These are phyloP conservation scores for Drosophila robusta DNA, from an alignment of 2,888 invertebrate species.

Conservation along the genomic window DNA sequence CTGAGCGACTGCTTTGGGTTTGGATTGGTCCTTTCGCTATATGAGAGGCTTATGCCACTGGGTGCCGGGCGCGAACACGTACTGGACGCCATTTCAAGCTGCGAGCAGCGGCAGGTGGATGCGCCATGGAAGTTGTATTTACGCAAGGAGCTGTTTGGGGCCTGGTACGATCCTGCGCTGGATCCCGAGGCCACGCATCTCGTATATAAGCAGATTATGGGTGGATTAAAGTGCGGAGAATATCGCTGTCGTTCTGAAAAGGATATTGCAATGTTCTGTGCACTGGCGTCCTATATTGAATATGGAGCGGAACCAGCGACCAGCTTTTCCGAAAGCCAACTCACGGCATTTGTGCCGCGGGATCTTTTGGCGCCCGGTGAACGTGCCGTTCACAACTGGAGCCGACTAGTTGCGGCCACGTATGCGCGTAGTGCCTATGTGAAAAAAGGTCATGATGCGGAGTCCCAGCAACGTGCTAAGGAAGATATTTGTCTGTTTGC, in stretches of 20 bases:
- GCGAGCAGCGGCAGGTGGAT: constrained; percentile 95
- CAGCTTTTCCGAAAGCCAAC: constrained; percentile 35
- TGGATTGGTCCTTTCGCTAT: constrained; percentile 95
- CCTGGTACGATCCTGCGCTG: constrained; percentile 95
- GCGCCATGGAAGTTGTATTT: constrained; percentile 96
- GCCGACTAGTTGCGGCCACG: constrained; percentile 89
- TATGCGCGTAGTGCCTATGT: constrained; percentile 91
- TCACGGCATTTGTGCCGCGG: constrained; percentile 78
- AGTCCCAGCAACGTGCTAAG: constrained; percentile 90
- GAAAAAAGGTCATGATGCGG: constrained; percentile 86
- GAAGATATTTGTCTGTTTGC: constrained; percentile 96
- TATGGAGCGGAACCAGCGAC: constrained; percentile 86
- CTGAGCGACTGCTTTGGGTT: constrained; percentile 95
- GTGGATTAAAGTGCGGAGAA: constrained; percentile 96
- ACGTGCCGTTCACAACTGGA: constrained; percentile 89
- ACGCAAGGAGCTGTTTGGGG: constrained; percentile 95
- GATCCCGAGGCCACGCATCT: constrained; percentile 94
- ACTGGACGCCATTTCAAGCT: constrained; percentile 98
- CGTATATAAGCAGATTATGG: constrained; percentile 94
- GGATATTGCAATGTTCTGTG: constrained; percentile 94
- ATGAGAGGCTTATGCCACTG: constrained; percentile 94
- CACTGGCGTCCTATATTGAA: constrained; percentile 96
- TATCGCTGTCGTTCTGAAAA: constrained; percentile 93
- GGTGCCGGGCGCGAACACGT: constrained; percentile 96
- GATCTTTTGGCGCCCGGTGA: constrained; percentile 86